Percentiles rank a stretch among this genome's conserved stretches.
phyloP scores from a whole-genome alignment of 23 tunicate species.

The Ascidia mentula region DNA sequence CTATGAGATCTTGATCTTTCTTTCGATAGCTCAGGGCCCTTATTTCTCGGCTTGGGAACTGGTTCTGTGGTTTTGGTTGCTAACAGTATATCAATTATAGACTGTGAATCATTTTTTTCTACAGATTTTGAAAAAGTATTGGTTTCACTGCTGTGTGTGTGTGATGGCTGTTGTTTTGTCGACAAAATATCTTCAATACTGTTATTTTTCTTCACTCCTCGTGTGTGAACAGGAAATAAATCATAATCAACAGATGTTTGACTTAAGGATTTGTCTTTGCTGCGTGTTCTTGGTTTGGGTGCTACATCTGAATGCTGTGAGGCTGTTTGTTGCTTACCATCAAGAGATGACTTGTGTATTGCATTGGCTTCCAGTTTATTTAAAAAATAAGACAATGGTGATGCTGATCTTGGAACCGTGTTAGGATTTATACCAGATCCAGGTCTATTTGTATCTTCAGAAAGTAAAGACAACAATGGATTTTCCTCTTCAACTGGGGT shows the following conservation, averaged over 20 bases:
- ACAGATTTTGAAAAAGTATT: neutral
- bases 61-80: conserved; percentile 33
- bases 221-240: too few relatives aligned
- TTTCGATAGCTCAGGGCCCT: neutral
- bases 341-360: neutral
- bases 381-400: neutral
- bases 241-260: neutral
- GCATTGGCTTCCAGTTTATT: neutral
- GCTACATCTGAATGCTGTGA: neutral
- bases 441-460: neutral
- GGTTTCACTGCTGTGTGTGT: neutral
- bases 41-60: conserved; percentile 55
- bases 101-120: conserved; percentile 31
- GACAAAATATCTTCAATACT: neutral
- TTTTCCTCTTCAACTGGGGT: neutral
- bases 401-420: neutral
- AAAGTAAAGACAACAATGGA: neutral
- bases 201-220: neutral
- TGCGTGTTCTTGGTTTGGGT: neutral
- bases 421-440: neutral
- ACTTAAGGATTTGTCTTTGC: neutral
- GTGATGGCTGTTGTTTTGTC: neutral
- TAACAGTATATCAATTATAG: conserved; percentile 40
- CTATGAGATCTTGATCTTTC: conserved; percentile 15
- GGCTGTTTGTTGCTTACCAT: neutral